Base-by-base conservation (phyloP, 1,140 invertebrate species). In the Goniozus legneri region DNA sequence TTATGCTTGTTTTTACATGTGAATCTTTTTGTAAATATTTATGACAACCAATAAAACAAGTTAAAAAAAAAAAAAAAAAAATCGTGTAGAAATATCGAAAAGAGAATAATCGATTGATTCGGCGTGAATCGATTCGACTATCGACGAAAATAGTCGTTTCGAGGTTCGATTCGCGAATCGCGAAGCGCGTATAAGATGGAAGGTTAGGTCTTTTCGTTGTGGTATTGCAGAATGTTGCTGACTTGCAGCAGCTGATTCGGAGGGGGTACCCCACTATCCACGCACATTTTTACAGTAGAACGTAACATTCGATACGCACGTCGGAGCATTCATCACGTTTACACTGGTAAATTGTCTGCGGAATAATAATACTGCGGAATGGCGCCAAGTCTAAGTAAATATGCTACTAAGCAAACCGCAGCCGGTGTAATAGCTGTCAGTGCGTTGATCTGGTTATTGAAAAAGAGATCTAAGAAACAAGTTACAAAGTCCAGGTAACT, bases 371-470 rank as follows among this genome's bases (percentile, higher is more conserved):
- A 31, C 21, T 34, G 27, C 41, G 63, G 27, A 52, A 85, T 84
- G 83, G 82, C 83, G 53, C 82, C 82, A 56, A 72, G 76, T 44
- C 67, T 82, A 32, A 85, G 82, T 66, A 84, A 84, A 75, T 74
- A 80, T 54, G 62, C 78, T 42, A 80, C 76, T 22, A 77, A 72
- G 61, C 78, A 72, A 57, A 81, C 79, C 58, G 66, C 73, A 44
- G 72, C 79, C 41, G 77, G 79, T 43, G 77, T 76, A 14, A 71
- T 80, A 33, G 78, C 80, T 44, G 61, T 81, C 27, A 75, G 74
- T 8, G 71, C 79, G 14, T 69, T 82, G 6, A 52, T 82, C 32
- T 82, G 78, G 79, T 69, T 81, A 19, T 64, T 83, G 16, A 70
- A 71, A 31, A 73, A 69, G 45, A 77, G 73, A 50, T 73, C 67